Percentiles rank a stretch among this genome's conserved stretches.
phyloP scores from a whole-genome alignment of 2,113 vertebrate genomes.

The Notarius lentiginosus region DNA sequence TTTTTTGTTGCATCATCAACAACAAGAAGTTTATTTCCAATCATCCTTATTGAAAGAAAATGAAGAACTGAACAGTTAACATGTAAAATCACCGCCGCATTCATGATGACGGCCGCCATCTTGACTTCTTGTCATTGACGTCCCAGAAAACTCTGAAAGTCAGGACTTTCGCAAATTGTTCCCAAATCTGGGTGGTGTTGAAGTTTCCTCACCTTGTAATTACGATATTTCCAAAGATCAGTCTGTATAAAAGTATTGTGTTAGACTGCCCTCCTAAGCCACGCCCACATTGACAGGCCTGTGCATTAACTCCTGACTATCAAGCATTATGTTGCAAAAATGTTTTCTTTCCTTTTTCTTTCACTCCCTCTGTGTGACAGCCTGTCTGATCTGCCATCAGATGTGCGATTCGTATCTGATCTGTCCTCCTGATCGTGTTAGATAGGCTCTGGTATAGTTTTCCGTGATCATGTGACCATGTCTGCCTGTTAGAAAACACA shows the following conservation, averaged over 20 bases:
- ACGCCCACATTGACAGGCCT: background rate
- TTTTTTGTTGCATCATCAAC: background rate
- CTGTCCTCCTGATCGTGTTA: background rate
- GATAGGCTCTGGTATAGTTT: background rate
- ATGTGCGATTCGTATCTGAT: constrained; percentile 15
- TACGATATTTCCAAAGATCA: background rate
- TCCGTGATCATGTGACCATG: background rate
- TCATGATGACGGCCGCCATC: background rate
- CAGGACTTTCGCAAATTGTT: background rate
- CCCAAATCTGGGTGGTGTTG: background rate
- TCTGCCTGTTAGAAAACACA: background rate
- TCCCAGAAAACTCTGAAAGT: background rate
- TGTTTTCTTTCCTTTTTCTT: background rate
- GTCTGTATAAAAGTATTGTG: background rate
- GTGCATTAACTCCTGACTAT: background rate
- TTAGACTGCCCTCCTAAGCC: background rate
- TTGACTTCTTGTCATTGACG: background rate
- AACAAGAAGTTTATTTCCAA: background rate
- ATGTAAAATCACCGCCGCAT: background rate
- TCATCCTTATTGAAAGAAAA: background rate
- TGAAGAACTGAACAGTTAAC: background rate
- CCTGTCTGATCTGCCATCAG: background rate
- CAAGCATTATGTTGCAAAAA: background rate
- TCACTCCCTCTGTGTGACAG: background rate
- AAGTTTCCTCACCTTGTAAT: background rate